phyloP scores from a whole-genome alignment of 2,797 vertebrate genomes.

The Scleropages formosus region DNA sequence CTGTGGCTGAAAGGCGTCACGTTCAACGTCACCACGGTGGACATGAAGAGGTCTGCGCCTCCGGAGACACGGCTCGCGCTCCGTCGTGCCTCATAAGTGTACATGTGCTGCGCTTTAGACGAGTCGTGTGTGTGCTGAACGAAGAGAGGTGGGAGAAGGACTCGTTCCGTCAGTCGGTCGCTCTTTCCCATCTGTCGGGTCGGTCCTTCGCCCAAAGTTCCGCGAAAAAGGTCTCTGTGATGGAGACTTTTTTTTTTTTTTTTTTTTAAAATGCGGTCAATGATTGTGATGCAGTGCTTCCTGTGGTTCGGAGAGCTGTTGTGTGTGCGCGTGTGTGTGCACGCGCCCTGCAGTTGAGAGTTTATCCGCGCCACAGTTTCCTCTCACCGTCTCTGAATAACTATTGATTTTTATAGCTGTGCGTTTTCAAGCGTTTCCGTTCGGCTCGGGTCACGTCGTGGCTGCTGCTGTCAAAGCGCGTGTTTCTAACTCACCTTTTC shows the following conservation, averaged over 20 bases:
- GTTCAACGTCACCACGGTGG: conserved; percentile 88
- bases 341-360: not conserved
- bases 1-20: conserved; percentile 90
- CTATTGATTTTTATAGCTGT: not conserved
- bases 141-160: too few relatives aligned
- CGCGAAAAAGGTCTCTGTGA: too few relatives aligned
- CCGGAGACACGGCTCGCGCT: too few relatives aligned
- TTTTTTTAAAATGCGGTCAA: not conserved
- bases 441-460: not conserved
- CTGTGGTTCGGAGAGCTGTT: not conserved
- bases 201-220: too few relatives aligned
- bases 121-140: too few relatives aligned
- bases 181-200: too few relatives aligned
- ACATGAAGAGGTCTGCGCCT: conserved; percentile 80
- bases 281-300: not conserved
- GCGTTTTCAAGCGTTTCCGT: not conserved
- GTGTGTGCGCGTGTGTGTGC: not conserved
- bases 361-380: not conserved
- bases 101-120: too few relatives aligned
- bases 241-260: too few relatives aligned
- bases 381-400: not conserved
- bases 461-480: not conserved
- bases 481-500: not conserved
- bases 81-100: too few relatives aligned
- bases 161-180: too few relatives aligned